Conservation (phyloP, 2,113 vertebrate genomes). For the Syrmaticus mikado region DNA sequence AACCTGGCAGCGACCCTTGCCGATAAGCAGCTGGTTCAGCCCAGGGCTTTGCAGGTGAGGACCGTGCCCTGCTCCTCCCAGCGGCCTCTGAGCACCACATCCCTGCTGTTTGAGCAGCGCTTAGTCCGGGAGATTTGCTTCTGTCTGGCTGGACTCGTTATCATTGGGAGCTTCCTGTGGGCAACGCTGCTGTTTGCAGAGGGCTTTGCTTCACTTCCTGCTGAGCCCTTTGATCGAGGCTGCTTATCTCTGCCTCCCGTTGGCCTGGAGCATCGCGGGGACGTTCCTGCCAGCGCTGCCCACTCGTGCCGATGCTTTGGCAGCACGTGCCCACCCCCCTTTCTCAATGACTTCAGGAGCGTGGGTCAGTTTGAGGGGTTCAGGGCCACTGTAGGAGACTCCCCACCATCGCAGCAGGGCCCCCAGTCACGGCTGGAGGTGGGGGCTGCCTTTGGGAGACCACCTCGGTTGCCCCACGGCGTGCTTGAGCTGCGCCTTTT, state of each 20-base stretch:
- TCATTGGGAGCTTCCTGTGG: neutral
- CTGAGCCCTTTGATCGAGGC: slow-evolving; percentile 39
- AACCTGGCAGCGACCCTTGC: neutral
- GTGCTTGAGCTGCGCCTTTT: slow-evolving; percentile 72
- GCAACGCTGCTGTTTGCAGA: neutral
- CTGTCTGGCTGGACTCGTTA: neutral
- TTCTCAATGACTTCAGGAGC: neutral
- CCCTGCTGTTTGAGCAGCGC: neutral
- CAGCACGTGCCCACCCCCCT: accelerated
- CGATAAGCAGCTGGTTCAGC: neutral
- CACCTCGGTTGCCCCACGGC: slow-evolving; percentile 20
- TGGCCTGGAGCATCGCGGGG: neutral
- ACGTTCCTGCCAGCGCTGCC: accelerated
- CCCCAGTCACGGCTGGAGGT: neutral
- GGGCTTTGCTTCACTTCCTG: neutral
- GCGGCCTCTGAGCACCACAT: neutral
- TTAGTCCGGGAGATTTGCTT: neutral
- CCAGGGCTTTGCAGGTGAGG: neutral
- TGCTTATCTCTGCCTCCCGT: slow-evolving; percentile 56
- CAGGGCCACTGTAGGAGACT: neutral
- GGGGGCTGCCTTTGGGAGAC: slow-evolving; percentile 1
- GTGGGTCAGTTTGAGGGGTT: accelerated
- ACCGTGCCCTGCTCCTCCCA: neutral
- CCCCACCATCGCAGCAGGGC: neutral
- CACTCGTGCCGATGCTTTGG: neutral